These are phyloP conservation scores for Eupithecia exiguata DNA, from an alignment of 2,888 invertebrate species.

Conservation along the genomic window DNA sequence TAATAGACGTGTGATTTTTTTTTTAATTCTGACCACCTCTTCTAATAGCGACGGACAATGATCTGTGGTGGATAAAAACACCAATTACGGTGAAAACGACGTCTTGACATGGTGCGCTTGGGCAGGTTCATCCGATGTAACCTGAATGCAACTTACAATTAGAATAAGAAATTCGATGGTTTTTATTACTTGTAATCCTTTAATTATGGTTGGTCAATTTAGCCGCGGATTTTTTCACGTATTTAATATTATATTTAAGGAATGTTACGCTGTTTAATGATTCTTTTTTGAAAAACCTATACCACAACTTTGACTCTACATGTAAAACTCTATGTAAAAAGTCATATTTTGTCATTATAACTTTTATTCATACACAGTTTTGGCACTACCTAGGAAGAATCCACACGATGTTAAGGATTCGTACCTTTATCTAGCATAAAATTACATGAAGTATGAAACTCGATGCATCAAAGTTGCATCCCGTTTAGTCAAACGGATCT, in stretches of 20 bases:
- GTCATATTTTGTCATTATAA: too few relatives aligned
- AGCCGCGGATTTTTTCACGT: background rate
- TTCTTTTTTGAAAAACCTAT: too few relatives aligned
- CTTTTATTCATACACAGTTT: too few relatives aligned
- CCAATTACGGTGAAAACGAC: constrained; percentile 45
- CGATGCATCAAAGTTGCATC: background rate
- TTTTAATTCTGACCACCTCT: constrained; percentile 57
- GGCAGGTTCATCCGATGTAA: constrained; percentile 28
- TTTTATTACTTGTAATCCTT: background rate
- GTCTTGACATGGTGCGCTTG: constrained; percentile 41
- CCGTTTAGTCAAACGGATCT: background rate
- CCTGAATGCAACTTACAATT: constrained; percentile 17
- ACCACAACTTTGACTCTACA: too few relatives aligned
- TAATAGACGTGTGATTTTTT: constrained; percentile 81
- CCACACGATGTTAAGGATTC: background rate
- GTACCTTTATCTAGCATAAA: background rate
- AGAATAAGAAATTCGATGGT: background rate
- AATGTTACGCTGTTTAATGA: background rate
- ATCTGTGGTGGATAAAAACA: constrained; percentile 46
- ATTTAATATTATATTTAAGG: background rate
- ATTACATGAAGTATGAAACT: background rate
- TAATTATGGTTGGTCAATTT: background rate
- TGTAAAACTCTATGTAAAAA: too few relatives aligned
- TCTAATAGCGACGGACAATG: constrained; percentile 58
- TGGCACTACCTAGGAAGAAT: background rate